Evolutionary conservation across 2,113 vertebrate species (phyloP).

Genomic region (Nestor notabilis): DNA sequence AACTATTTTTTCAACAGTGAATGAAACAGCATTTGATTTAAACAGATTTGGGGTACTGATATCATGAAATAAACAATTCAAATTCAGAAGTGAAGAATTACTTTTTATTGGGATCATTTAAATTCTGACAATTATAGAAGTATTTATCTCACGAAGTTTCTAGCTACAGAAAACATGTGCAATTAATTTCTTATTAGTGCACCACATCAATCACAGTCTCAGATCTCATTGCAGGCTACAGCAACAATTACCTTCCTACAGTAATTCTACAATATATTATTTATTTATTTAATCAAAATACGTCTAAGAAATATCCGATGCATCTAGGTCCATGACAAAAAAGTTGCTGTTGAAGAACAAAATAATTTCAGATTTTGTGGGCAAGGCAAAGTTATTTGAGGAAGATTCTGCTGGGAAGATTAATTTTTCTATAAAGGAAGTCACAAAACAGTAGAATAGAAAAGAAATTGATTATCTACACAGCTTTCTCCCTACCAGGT

Average conservation of each 20-base stretch:
- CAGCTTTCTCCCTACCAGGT: not conserved
- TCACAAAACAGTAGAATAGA: not conserved
- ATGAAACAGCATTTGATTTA: conserved; percentile 28
- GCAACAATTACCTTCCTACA: not conserved
- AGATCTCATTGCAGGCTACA: not conserved
- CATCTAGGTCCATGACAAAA: not conserved
- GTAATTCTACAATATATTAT: not conserved
- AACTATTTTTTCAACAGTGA: conserved; percentile 47
- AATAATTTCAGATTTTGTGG: not conserved
- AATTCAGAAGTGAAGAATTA: not conserved
- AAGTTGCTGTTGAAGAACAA: not conserved
- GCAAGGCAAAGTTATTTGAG: not conserved
- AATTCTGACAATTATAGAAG: not conserved
- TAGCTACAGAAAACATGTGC: not conserved
- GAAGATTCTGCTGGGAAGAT: not conserved
- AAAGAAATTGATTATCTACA: not conserved
- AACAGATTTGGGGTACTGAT: not conserved
- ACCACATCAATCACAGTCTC: not conserved
- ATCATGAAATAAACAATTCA: not conserved
- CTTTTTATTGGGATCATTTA: not conserved
- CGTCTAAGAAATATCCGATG: not conserved
- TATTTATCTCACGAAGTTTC: not conserved
- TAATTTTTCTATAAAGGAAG: not conserved
- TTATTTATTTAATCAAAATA: not conserved
- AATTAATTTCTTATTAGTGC: not conserved